Conservation (phyloP, 2,113 vertebrate genomes). For the Xiphias gladius region DNA sequence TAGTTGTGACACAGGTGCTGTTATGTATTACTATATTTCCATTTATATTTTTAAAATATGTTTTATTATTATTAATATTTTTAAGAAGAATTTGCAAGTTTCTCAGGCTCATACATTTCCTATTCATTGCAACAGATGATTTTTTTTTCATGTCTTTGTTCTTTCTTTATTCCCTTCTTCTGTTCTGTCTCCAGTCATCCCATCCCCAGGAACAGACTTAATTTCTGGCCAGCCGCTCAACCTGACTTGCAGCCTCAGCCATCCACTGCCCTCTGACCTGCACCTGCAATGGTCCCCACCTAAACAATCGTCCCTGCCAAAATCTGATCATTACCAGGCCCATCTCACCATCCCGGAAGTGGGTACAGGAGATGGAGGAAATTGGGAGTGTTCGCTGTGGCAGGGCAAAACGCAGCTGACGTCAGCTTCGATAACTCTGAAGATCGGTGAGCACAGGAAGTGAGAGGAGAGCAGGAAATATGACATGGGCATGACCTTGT, state of each 20-base stretch:
- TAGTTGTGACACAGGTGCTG: background rate
- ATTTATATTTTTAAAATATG: background rate
- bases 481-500: conserved; percentile 49
- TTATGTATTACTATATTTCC: background rate
- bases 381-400: conserved; percentile 77
- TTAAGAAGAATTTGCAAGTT: background rate
- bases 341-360: conserved; percentile 45
- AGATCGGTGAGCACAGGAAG: conserved; percentile 78
- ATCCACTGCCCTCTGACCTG: conserved; percentile 28
- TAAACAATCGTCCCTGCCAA: fast-evolving
- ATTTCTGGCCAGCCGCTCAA: conserved; percentile 71
- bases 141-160: conserved; percentile 5
- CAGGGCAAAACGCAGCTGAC: background rate
- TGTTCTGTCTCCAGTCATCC: conserved; percentile 51
- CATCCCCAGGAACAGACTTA: conserved; percentile 17
- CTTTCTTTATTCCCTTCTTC: background rate
- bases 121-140: background rate
- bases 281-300: conserved; percentile 71
- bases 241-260: conserved; percentile 74
- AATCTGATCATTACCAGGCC: fast-evolving
- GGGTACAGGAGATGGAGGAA: conserved; percentile 44
- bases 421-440: conserved; percentile 55
- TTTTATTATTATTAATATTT: background rate
- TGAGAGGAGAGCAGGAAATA: conserved; percentile 57
- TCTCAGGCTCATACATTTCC: background rate